Evolutionary conservation across 2,888 invertebrate genomes (phyloP).

Genomic region (Lasioglossum malachurum): DNA sequence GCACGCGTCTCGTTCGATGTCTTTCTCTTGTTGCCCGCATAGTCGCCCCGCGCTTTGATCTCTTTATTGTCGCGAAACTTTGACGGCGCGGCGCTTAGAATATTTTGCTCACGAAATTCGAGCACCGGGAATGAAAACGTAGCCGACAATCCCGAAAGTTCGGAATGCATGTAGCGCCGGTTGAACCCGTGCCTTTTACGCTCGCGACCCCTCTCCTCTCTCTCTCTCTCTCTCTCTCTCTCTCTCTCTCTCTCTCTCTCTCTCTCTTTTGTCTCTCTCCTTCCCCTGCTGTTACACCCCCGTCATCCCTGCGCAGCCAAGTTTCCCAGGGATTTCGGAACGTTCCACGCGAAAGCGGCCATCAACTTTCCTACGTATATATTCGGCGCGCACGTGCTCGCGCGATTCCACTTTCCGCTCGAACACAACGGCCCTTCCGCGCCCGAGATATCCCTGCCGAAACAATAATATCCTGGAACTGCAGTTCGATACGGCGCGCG

Average conservation of each 20-base stretch:
- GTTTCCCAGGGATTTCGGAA: slow-evolving; percentile 56
- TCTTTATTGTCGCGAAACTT: slow-evolving; percentile 59
- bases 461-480: slow-evolving; percentile 35
- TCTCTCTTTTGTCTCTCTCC: background rate
- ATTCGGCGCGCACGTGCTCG: slow-evolving; percentile 34
- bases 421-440: slow-evolving; percentile 14
- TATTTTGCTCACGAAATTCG: slow-evolving; percentile 55
- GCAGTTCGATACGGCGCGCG: slow-evolving; percentile 25
- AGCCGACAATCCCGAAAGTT: slow-evolving; percentile 52
- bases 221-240: background rate
- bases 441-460: slow-evolving; percentile 1
- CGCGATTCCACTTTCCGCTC: slow-evolving; percentile 19
- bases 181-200: slow-evolving; percentile 59
- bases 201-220: slow-evolving; percentile 2
- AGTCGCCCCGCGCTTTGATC: slow-evolving; percentile 10
- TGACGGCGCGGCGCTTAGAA: slow-evolving; percentile 38
- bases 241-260: background rate
- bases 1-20: slow-evolving; percentile 38
- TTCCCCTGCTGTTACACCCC: background rate
- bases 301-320: slow-evolving; percentile 24
- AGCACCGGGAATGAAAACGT: slow-evolving; percentile 55
- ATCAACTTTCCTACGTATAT: slow-evolving; percentile 43
- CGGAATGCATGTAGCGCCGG: slow-evolving; percentile 49
- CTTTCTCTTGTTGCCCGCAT: slow-evolving; percentile 15
- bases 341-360: slow-evolving; percentile 37